phyloP scores from a whole-genome alignment of 2,797 vertebrate species.

The Clarias laeviceps region DNA sequence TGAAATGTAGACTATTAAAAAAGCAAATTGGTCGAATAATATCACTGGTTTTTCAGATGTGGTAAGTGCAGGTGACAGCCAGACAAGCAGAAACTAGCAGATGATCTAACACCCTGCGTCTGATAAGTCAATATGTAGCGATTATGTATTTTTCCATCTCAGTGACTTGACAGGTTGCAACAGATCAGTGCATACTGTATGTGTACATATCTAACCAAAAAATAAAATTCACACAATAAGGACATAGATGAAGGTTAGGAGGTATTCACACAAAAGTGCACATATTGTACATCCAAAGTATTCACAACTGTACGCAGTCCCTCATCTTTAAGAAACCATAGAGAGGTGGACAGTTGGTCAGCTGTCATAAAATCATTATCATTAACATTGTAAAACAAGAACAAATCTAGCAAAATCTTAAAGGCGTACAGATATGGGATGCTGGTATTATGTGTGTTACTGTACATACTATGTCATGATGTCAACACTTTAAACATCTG shows the following conservation, averaged over 20 bases:
- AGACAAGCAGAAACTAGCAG: neutral
- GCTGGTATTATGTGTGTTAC: neutral
- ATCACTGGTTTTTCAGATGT: neutral
- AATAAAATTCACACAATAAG: neutral
- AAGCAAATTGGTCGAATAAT: neutral
- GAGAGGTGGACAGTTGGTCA: no score
- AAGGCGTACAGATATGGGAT: neutral
- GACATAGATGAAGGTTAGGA: neutral
- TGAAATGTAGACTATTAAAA: neutral
- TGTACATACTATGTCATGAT: neutral
- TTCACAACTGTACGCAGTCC: neutral
- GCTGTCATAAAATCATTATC: neutral
- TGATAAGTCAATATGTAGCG: neutral
- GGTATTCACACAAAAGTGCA: neutral
- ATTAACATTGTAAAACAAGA: neutral
- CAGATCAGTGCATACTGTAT: neutral
- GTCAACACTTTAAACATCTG: neutral
- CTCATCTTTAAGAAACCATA: neutral
- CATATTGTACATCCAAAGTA: neutral
- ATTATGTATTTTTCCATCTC: neutral
- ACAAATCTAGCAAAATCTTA: neutral
- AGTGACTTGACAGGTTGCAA: neutral
- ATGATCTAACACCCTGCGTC: neutral
- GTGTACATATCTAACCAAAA: neutral
- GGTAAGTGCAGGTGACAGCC: neutral